Conservation (phyloP, 2,797 vertebrate genomes). For the Orientallactaga sibirica region DNA sequence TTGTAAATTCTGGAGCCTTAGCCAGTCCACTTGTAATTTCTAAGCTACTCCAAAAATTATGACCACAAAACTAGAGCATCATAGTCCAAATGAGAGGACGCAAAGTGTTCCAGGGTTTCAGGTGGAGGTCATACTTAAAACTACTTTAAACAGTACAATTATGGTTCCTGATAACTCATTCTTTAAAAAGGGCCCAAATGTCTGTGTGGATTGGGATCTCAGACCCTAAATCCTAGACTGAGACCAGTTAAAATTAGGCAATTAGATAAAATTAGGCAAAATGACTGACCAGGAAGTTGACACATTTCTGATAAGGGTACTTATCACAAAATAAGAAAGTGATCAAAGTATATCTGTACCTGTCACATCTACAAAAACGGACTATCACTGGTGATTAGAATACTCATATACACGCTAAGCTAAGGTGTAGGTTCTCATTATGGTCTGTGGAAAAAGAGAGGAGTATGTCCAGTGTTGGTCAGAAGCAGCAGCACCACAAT, state of each 20-base stretch:
- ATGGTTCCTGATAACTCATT: neutral
- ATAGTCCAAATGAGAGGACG: neutral
- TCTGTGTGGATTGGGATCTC: neutral
- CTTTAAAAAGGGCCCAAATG: neutral
- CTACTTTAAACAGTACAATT: neutral
- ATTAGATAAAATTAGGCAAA: neutral
- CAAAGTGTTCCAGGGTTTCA: neutral
- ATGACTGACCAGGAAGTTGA: neutral
- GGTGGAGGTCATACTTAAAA: constrained; percentile 4
- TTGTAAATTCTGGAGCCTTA: neutral
- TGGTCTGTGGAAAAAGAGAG: neutral
- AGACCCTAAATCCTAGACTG: neutral
- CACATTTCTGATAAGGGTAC: neutral
- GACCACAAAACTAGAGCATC: neutral
- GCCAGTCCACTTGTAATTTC: neutral
- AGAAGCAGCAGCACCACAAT: neutral
- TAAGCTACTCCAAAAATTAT: neutral
- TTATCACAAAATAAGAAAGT: neutral
- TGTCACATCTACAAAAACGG: neutral
- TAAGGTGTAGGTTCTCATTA: neutral
- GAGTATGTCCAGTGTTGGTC: neutral
- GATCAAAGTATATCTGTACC: neutral
- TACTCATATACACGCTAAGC: too few relatives aligned
- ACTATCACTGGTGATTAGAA: neutral
- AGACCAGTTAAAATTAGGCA: neutral